Evolutionary conservation across 2,113 vertebrate species (phyloP).

Genomic region (Globicephala melas): DNA sequence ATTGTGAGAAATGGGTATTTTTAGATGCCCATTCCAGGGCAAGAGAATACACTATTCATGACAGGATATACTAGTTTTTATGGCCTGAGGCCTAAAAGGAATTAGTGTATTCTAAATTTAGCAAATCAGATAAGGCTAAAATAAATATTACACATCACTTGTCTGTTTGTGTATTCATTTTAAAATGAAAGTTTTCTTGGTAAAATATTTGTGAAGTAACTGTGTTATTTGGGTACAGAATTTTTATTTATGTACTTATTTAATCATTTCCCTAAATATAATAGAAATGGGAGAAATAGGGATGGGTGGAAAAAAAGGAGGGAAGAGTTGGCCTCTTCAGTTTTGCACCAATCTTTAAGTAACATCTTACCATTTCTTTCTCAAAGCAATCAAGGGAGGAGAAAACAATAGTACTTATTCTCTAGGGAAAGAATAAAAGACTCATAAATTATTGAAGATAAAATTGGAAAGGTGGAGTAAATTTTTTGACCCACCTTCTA

Average conservation of each 20-base stretch:
- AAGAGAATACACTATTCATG: not conserved
- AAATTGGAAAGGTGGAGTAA: not conserved
- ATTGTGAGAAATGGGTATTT: not conserved
- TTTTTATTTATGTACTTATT: not conserved
- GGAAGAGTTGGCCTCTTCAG: not conserved
- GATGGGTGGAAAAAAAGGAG: not conserved
- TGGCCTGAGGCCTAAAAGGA: not conserved
- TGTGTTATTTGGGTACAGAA: not conserved
- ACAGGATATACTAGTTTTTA: not conserved
- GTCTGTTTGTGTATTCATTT: not conserved
- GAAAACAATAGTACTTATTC: not conserved
- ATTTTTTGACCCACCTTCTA: not conserved
- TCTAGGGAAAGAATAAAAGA: not conserved
- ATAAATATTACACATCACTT: not conserved
- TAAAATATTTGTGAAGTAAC: not conserved
- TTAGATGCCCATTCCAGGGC: not conserved
- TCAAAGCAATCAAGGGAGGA: not conserved
- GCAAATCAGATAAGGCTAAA: not conserved
- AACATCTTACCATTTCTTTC: not conserved
- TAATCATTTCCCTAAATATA: not conserved
- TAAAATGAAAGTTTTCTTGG: not conserved
- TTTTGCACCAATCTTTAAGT: not conserved
- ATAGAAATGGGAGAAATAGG: not conserved
- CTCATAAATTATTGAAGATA: not conserved
- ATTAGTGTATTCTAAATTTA: conserved; percentile 26